Base-by-base conservation (phyloP, 2,888 invertebrate species). In the Camponotus fellah region DNA sequence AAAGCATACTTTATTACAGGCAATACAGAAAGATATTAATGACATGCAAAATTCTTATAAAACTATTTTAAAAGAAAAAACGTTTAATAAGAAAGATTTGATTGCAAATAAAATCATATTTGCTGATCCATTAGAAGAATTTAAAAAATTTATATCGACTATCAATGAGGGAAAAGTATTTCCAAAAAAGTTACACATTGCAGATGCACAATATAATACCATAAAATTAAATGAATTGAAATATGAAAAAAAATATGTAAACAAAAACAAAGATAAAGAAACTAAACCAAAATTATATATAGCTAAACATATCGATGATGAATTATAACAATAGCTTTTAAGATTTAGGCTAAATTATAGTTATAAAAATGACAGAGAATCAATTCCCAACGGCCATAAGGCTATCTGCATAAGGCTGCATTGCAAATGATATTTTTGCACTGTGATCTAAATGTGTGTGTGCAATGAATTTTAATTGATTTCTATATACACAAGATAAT, bases 241-340 rank as follows among this genome's bases (percentile, higher is more conserved):
- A 32, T 74, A 85, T 53, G 49, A 65, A 5, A 76, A 86, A 74
- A 88, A 88, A 26, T 76, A 87, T 74, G 53, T 62, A 40, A 85
- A 32, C 12, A 83, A 89, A 75, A 43, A 72, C 64, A 75, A 84
- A 68, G 84, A 71, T 76, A 83, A 83, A 8, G 80, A 87, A 62
- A 64, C 34, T 53, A 80, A 86, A 77, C 82, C 82, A 77, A 86
- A 84, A 69, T 85, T 87, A 80, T 65, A 76, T n/a, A 83, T 72
- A 46, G 84, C 80, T 21, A 91, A 90, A 91, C 93, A 91, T 90
- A 88, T 89, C 89, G 89, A 89, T 64, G 92, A 93, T 84, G 93
- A 93, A 85, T 92, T 93, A 87, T 93, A 93, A 93, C 88, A 86
- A 88, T 84, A 68, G 84, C 40, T 81, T 85, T 85, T 79, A 71